Base-by-base conservation (phyloP, 35 echinoderm and acorn worm species). In the Acanthaster planci region DNA sequence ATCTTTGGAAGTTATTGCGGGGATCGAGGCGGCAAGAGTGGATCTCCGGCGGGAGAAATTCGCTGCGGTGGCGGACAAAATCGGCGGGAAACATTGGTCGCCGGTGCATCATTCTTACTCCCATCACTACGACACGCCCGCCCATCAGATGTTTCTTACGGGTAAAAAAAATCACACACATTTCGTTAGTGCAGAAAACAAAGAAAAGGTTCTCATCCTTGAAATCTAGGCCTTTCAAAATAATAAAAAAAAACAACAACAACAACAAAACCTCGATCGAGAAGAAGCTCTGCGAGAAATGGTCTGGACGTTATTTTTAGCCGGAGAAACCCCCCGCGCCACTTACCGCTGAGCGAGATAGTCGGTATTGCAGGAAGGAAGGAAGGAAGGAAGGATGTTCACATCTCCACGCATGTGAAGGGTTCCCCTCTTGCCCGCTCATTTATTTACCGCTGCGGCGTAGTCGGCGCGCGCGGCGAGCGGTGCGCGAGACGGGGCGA, bases 341-440 rank as follows among this genome's bases (percentile, higher is more conserved):
- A 72, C 64, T 72, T 72, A 72, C 30, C 19, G 14, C 37, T 37
- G 30, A 8, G 77, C 40, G 56, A 54, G 7, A 32, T 56, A 57
- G 81, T 37, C 18, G 15, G 81, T 8, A 15, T 8, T 82, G 18
- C 22, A 59, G 81, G 81, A 83, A 83, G 81, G 81, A 83, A 83
- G 81, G 81, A 83, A 83, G 81, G 81, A 83, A 83, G 81, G 81
- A 83, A 83, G 38, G 35, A 57, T n/a, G 53, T 34, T 31, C 30
- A 58, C 81, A 83, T 56, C 81, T 83, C 81, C 56, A 53, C 56
- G 51, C 81, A 40, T 57, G 23, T 83, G 81, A 83, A 83, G 81
- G 53, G 52, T 35, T 83, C 56, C 52, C 52, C 23, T 83, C 26
- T 58, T 53, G 51, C 80, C 34, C 44, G 81, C 56, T 72, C 64